phyloP scores from a whole-genome alignment of 2,797 vertebrate species.

The Galagoides demidoff region DNA sequence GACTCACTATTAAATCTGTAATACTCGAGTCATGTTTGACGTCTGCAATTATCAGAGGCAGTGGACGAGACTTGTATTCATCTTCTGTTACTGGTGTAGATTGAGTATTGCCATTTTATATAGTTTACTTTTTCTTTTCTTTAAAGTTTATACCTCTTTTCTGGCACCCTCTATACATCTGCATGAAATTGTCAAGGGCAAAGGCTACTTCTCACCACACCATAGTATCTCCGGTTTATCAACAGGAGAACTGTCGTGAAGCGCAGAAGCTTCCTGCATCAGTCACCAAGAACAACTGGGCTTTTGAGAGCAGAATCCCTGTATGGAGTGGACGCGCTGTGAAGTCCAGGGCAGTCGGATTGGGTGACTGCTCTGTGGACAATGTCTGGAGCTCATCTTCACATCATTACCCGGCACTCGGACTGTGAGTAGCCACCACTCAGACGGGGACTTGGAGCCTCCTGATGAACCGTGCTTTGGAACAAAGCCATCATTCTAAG shows the following conservation, averaged over 20 bases:
- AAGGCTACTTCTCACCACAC: not conserved
- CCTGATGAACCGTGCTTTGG: conserved; percentile 85
- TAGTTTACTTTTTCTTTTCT: too few species aligned
- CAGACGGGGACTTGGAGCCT: conserved; percentile 75
- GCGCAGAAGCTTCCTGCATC: not conserved
- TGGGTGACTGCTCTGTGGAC: not conserved
- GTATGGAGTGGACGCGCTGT: not conserved
- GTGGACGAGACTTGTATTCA: too few species aligned
- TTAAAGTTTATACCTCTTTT: too few species aligned
- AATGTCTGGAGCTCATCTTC: conserved; percentile 72
- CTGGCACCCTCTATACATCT: not conserved
- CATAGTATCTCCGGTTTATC: not conserved
- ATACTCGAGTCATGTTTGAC: too few species aligned
- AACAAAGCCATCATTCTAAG: conserved; percentile 93
- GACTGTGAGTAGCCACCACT: conserved; percentile 75
- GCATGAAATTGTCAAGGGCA: not conserved
- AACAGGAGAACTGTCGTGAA: not conserved
- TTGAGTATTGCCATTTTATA: too few species aligned
- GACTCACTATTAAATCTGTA: too few species aligned
- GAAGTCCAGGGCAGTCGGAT: not conserved
- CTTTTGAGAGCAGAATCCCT: not conserved
- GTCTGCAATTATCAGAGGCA: too few species aligned
- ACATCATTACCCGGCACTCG: conserved; percentile 80
- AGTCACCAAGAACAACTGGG: not conserved
- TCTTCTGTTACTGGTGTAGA: too few species aligned